Conservation (phyloP, 2,113 vertebrate genomes). For the Octodon degus region DNA sequence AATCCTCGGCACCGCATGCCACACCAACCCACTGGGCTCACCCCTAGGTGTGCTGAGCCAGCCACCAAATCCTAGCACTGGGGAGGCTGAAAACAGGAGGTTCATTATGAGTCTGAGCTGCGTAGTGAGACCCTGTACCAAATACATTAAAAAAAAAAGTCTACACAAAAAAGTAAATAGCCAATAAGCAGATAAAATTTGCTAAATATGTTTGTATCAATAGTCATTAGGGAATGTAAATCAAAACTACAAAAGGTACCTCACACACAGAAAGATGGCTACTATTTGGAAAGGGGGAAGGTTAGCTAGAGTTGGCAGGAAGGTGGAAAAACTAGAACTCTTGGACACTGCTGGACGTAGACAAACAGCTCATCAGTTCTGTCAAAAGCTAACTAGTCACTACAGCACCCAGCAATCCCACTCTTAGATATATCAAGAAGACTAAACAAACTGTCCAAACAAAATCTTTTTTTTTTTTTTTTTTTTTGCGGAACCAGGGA, state of each 20-base stretch:
- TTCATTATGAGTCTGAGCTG: too few species aligned
- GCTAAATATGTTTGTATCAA: not conserved
- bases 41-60: too few species aligned
- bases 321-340: not conserved
- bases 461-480: too few species aligned
- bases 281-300: not conserved
- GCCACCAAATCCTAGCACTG: too few species aligned
- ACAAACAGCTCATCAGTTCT: not conserved
- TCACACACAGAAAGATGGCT: not conserved
- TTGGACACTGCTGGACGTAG: not conserved
- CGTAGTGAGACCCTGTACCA: too few species aligned
- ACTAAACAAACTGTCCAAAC: too few species aligned
- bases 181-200: not conserved
- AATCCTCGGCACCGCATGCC: too few species aligned
- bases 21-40: too few species aligned
- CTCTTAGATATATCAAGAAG: not conserved
- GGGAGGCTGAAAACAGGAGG: too few species aligned
- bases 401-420: not conserved
- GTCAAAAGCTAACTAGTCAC: not conserved
- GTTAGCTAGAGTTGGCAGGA: not conserved
- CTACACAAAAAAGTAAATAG: not conserved
- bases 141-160: too few species aligned
- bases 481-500: too few species aligned
- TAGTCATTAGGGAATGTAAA: conserved; percentile 12
- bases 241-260: not conserved